Percentiles rank a stretch among this genome's conserved stretches.
These are phyloP conservation scores for Drosophila yakuba DNA, from an alignment of 1,140 invertebrate genomes.

Conservation along the genomic window DNA sequence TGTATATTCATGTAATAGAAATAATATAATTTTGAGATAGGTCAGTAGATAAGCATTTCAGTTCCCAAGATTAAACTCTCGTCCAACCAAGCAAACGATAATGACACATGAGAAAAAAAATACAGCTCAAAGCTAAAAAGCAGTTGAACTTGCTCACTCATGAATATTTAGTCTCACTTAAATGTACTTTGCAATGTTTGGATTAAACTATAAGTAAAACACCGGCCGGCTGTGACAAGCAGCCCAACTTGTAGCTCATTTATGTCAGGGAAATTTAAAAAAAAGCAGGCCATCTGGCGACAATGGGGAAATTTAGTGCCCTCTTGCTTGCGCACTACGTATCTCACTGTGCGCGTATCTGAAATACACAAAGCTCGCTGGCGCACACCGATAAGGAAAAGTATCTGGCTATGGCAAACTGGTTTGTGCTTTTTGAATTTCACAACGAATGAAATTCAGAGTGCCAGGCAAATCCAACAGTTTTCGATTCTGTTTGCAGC, in stretches of 20 bases:
- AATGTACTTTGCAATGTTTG: conserved; percentile 16
- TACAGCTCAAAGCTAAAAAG: conserved; percentile 1
- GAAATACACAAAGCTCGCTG: conserved; percentile 34
- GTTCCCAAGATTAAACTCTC: background rate
- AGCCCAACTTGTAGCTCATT: conserved; percentile 30
- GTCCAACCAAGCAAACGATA: background rate
- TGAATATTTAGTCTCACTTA: background rate
- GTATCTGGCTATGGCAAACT: conserved; percentile 67
- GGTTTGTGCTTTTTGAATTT: conserved; percentile 81
- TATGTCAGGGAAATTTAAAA: conserved; percentile 21
- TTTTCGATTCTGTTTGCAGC: conserved; percentile 38
- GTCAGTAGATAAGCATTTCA: conserved; percentile 31
- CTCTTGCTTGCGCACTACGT: conserved; percentile 17
- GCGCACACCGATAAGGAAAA: conserved; percentile 30
- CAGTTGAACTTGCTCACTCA: background rate
- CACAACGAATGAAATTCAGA: conserved; percentile 79
- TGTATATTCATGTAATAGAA: background rate
- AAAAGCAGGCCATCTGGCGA: conserved; percentile 14
- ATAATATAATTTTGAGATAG: conserved; percentile 26
- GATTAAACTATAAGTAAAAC: conserved; percentile 9
- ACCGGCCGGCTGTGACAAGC: conserved; percentile 46
- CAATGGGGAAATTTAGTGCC: conserved; percentile 8
- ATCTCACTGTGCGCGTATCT: conserved; percentile 13
- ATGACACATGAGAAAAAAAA: conserved; percentile 18
- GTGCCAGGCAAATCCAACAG: conserved; percentile 21